Percentiles rank a stretch among this genome's conserved stretches.
Evolutionary conservation across 53 echinoderm and acorn worm species (phyloP).

Genomic region (Holothuria leucospilota): DNA sequence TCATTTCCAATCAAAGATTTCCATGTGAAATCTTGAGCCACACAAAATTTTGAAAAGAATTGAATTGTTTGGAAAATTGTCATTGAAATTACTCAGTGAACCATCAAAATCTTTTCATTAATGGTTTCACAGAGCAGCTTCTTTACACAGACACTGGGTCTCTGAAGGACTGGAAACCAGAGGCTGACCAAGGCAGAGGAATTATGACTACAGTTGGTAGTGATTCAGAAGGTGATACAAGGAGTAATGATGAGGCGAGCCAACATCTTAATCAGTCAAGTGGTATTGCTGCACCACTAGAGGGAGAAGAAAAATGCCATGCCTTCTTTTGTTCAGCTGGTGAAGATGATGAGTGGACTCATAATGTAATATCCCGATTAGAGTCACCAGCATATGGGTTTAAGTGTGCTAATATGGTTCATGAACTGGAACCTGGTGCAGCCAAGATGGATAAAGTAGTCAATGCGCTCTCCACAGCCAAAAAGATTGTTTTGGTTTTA

Average conservation of each 20-base stretch:
- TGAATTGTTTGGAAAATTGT: too few relatives aligned
- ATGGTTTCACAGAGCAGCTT: constrained; percentile 58
- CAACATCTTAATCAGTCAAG: background rate
- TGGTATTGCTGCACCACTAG: constrained; percentile 86
- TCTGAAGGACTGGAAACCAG: constrained; percentile 81
- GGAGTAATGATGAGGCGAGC: constrained; percentile 47
- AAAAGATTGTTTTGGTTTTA: constrained; percentile 86
- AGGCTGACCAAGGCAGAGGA: constrained; percentile 81
- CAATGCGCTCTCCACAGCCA: constrained; percentile 81
- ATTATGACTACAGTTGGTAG: constrained; percentile 70
- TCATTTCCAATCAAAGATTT: too few relatives aligned
- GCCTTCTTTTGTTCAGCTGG: constrained; percentile 92
- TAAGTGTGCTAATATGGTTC: constrained; percentile 74
- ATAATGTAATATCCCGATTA: constrained; percentile 80
- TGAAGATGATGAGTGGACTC: constrained; percentile 90
- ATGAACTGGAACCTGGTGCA: constrained; percentile 81
- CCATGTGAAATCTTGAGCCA: too few relatives aligned
- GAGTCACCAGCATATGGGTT: constrained; percentile 91
- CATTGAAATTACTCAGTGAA: too few relatives aligned
- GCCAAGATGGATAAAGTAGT: constrained; percentile 87
- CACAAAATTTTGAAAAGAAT: too few relatives aligned
- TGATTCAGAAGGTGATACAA: constrained; percentile 58
- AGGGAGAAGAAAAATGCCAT: constrained; percentile 92
- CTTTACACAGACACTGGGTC: constrained; percentile 77
- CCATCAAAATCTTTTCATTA: background rate